phyloP scores from a whole-genome alignment of 2,113 vertebrate genomes.

The Rhinolophus sinicus region DNA sequence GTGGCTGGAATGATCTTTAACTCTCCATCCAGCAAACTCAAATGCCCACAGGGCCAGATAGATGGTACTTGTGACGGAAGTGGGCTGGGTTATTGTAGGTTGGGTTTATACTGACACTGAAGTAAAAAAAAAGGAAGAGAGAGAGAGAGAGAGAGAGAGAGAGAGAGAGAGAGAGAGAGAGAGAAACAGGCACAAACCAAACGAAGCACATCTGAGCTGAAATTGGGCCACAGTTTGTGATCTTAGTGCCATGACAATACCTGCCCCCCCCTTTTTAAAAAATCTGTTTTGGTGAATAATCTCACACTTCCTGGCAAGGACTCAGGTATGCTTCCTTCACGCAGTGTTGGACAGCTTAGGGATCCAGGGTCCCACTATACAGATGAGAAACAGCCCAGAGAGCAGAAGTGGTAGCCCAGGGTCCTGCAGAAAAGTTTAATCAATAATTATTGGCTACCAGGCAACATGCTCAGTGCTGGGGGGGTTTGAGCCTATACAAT shows the following conservation, averaged over 20 bases:
- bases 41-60: not conserved
- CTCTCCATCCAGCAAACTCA: not conserved
- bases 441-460: not conserved
- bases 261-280: not conserved
- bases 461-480: fast-evolving
- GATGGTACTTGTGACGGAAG: fast-evolving
- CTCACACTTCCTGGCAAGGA: not conserved
- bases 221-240: not conserved
- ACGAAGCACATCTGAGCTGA: not conserved
- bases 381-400: not conserved
- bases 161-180: too few relatives aligned
- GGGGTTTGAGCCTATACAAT: not conserved
- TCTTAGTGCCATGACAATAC: not conserved
- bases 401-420: not conserved
- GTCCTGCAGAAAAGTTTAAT: not conserved
- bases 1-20: not conserved
- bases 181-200: not conserved
- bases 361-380: not conserved
- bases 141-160: too few relatives aligned
- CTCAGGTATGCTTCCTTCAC: fast-evolving
- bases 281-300: not conserved
- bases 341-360: not conserved
- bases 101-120: not conserved
- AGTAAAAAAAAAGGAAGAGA: not conserved
- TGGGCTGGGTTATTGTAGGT: not conserved